Conservation (phyloP, 2,888 invertebrate species). For the Eristalinus sepulchralis region DNA sequence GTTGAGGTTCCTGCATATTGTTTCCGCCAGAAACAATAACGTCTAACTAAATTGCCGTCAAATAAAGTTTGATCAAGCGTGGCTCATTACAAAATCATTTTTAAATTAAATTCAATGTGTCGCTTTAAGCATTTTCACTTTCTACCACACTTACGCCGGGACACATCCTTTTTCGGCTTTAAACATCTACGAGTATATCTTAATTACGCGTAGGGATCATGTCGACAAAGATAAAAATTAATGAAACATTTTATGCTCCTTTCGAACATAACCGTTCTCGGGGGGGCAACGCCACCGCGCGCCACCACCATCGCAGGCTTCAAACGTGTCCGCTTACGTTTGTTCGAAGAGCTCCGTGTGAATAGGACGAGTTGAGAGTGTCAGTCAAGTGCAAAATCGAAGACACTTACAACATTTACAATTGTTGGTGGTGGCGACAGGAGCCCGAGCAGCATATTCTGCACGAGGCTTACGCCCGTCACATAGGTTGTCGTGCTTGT, state of each 20-base stretch:
- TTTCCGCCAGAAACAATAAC: not conserved
- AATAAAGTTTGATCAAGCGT: conserved; percentile 18
- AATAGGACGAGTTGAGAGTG: not conserved
- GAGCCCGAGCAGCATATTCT: not conserved
- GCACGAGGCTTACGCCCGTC: not conserved
- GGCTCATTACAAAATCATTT: conserved; percentile 40
- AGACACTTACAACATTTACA: conserved; percentile 44
- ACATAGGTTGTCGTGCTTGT: not conserved
- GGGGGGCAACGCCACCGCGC: not conserved
- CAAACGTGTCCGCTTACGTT: not conserved
- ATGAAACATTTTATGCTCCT: conserved; percentile 57
- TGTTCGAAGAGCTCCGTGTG: not conserved
- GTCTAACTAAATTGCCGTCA: conserved; percentile 10
- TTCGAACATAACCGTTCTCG: conserved; percentile 30
- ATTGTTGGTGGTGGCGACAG: conserved; percentile 21
- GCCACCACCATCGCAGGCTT: not conserved
- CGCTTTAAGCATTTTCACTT: not conserved
- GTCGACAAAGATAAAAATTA: conserved; percentile 42
- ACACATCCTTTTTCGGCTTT: not conserved
- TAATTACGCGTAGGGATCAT: conserved; percentile 35
- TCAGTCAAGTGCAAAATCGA: conserved; percentile 51
- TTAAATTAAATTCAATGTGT: conserved; percentile 28
- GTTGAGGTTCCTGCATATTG: not conserved
- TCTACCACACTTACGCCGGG: not conserved
- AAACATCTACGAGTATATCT: conserved; percentile 32